Conservation (phyloP, 2,113 vertebrate species). For the Bos javanicus region DNA sequence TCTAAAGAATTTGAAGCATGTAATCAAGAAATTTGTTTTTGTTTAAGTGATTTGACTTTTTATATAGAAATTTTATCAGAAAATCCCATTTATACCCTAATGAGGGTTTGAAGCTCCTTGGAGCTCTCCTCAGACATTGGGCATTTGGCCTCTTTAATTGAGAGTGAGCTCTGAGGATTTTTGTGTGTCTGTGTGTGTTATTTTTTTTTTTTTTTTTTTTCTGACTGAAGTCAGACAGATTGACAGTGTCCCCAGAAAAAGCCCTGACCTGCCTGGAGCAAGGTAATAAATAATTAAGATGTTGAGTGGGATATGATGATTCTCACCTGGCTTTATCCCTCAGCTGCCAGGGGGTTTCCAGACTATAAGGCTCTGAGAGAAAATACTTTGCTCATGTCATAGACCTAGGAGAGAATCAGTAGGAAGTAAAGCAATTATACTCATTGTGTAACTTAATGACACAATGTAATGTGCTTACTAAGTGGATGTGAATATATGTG, state of each 20-base stretch:
- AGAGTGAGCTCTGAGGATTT: background rate
- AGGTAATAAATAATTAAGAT: slow-evolving; percentile 59
- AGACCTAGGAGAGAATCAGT: slow-evolving; percentile 41
- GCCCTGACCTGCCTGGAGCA: background rate
- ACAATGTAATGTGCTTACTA: slow-evolving; percentile 53
- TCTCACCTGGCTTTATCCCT: background rate
- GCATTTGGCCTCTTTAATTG: background rate
- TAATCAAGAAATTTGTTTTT: background rate
- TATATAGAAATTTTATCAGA: background rate
- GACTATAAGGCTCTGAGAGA: background rate
- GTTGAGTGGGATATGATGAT: background rate
- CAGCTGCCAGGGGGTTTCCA: slow-evolving; percentile 29
- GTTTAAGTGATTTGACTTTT: background rate
- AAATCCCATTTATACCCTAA: background rate
- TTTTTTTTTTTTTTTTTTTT: too few relatives aligned
- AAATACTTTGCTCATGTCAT: slow-evolving; percentile 43
- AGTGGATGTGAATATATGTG: slow-evolving; percentile 71
- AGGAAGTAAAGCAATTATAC: slow-evolving; percentile 63
- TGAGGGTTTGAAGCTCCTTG: background rate
- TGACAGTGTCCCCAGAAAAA: background rate
- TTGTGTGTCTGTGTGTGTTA: too few relatives aligned
- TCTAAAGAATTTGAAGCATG: background rate
- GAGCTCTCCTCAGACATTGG: background rate
- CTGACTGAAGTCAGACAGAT: background rate
- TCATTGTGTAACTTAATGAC: slow-evolving; percentile 64